phyloP scores from a whole-genome alignment of 2,797 vertebrate genomes.

The Triplophysa bombifrons region DNA sequence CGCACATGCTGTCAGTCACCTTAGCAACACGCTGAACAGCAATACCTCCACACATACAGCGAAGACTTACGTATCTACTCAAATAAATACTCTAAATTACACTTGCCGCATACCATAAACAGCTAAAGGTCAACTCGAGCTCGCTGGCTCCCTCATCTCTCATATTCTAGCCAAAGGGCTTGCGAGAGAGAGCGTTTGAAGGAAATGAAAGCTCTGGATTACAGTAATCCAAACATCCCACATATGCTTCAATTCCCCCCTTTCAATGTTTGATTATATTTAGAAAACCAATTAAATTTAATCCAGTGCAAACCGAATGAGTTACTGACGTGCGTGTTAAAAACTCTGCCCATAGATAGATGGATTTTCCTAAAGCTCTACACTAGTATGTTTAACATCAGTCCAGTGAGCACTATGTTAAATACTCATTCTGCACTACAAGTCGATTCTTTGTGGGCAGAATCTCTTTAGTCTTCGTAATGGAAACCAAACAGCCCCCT shows the following conservation, averaged over 20 bases:
- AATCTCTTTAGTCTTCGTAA: not conserved
- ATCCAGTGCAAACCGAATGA: conserved; percentile 47
- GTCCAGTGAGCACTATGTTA: not conserved
- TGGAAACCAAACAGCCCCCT: not conserved
- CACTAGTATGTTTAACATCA: conserved; percentile 1
- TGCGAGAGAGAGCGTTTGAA: conserved; percentile 20
- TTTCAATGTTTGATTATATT: conserved; percentile 54
- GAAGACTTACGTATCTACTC: conserved; percentile 16
- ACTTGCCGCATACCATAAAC: conserved; percentile 14
- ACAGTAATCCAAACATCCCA: conserved; percentile 54
- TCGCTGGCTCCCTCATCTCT: conserved; percentile 8
- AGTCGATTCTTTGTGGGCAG: not conserved
- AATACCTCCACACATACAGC: conserved; percentile 27
- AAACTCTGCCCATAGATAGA: conserved; percentile 15
- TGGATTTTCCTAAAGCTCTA: conserved; percentile 21
- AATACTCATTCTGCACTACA: not conserved
- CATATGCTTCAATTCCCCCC: conserved; percentile 39
- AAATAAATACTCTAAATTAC: conserved; percentile 44
- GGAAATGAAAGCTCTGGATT: conserved; percentile 52
- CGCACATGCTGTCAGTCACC: conserved; percentile 35
- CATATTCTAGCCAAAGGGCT: not conserved
- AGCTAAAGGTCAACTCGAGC: conserved; percentile 33
- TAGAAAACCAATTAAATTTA: conserved; percentile 59
- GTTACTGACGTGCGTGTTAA: conserved; percentile 18
- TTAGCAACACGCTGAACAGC: conserved; percentile 28